These are phyloP conservation scores for Fratercula arctica DNA, from an alignment of 2,797 vertebrate genomes.

Conservation along the genomic window DNA sequence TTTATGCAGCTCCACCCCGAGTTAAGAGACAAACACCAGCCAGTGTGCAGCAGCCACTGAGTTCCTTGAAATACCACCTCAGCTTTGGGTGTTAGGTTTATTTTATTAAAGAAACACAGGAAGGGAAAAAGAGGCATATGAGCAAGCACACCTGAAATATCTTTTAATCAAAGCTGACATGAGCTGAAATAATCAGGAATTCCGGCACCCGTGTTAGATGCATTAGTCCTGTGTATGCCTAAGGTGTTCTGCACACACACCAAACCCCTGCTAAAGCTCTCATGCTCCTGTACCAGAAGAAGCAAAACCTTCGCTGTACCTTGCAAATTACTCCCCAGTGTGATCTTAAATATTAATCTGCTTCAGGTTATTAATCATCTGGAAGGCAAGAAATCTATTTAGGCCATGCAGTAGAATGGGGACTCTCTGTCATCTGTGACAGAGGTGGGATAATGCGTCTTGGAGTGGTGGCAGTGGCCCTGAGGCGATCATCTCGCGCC, in stretches of 20 bases:
- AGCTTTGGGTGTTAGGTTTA: background rate
- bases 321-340: background rate
- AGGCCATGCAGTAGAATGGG: background rate
- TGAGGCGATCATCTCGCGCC: accelerated
- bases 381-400: conserved; percentile 2
- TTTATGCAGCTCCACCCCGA: background rate
- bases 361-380: conserved; percentile 36
- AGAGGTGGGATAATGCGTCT: background rate
- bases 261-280: background rate
- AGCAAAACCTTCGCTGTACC: background rate
- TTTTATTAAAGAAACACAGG: background rate
- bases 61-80: background rate
- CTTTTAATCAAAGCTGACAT: background rate
- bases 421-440: background rate
- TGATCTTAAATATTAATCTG: conserved; percentile 55
- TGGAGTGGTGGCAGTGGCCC: background rate
- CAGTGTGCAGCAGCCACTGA: background rate
- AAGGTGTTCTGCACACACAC: background rate
- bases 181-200: conserved; percentile 20
- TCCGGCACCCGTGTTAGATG: background rate
- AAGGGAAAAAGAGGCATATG: background rate
- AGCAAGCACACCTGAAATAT: background rate
- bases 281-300: background rate
- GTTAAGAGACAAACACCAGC: background rate
- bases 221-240: background rate